phyloP scores from a whole-genome alignment of 1,140 invertebrate species.

The Trissolcus basalis region DNA sequence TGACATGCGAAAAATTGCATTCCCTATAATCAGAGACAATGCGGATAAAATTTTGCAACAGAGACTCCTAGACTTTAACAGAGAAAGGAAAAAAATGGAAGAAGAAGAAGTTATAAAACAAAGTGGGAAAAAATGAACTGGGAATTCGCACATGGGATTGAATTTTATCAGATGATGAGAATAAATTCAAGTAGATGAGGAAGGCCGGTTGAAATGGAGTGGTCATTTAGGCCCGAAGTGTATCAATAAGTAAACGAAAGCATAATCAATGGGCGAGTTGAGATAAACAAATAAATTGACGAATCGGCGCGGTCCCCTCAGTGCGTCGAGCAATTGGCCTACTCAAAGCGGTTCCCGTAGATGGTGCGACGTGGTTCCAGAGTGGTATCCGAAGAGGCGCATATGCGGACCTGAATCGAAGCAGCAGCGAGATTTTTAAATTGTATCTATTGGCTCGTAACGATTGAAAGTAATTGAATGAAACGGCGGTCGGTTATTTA shows the following conservation, averaged over 20 bases:
- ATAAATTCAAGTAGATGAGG: too few species aligned
- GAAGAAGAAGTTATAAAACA: too few species aligned
- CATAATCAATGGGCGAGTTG: background rate
- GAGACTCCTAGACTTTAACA: too few species aligned
- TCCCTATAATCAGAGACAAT: too few species aligned
- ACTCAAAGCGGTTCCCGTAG: conserved; percentile 9
- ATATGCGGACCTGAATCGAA: conserved; percentile 41
- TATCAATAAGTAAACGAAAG: background rate
- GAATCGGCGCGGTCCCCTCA: conserved; percentile 16
- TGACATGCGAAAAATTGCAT: too few species aligned
- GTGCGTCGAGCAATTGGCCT: conserved; percentile 20
- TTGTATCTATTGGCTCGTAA: conserved; percentile 77
- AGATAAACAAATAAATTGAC: conserved; percentile 51
- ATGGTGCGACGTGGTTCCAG: conserved; percentile 15
- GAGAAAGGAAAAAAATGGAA: too few species aligned
- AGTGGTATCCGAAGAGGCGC: conserved; percentile 31
- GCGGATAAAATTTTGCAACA: too few species aligned
- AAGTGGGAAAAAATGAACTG: too few species aligned
- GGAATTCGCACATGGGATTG: too few species aligned
- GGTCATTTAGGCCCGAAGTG: too few species aligned
- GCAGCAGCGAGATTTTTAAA: conserved; percentile 72
- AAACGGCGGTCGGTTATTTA: conserved; percentile 75
- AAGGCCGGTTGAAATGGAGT: too few species aligned
- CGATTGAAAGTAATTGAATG: conserved; percentile 78
- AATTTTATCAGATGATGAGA: too few species aligned